A percentile compares a stretch with the other conserved stretches of the same genome.
phyloP scores from a whole-genome alignment of 2,888 invertebrate species.

The Pachymerium ferrugineum region DNA sequence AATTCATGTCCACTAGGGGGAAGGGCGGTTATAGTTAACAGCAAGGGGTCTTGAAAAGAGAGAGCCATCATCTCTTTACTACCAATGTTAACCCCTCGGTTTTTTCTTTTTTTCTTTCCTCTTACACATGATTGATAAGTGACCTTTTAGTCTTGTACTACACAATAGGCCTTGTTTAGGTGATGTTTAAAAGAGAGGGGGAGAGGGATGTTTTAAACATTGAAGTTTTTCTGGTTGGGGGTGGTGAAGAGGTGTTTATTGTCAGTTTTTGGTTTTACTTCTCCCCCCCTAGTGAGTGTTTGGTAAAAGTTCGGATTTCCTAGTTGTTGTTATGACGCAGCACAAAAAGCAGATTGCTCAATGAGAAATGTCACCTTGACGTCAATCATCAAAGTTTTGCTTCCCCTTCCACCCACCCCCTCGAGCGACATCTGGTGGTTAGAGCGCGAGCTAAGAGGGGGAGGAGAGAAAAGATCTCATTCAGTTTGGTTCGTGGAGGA shows the following conservation, averaged over 20 bases:
- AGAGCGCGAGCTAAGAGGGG: not conserved
- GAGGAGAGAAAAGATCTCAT: constrained; percentile 18
- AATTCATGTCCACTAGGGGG: constrained; percentile 1
- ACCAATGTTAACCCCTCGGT: not conserved
- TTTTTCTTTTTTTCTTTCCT: not conserved
- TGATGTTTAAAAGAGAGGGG: not conserved
- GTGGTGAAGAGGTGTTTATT: not conserved
- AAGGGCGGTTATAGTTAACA: not conserved
- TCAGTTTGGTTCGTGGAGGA: constrained; percentile 16
- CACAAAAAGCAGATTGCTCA: not conserved
- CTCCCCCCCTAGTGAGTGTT: no score
- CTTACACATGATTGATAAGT: not conserved
- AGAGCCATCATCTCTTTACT: not conserved
- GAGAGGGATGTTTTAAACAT: not conserved
- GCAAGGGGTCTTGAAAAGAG: not conserved
- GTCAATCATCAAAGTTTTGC: constrained; percentile 1
- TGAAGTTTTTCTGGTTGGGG: not conserved
- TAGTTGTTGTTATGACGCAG: not conserved
- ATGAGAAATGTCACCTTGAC: constrained; percentile 6
- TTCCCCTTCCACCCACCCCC: not conserved
- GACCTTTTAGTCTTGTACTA: not conserved
- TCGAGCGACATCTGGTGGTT: constrained; percentile 9
- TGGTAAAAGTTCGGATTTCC: not conserved
- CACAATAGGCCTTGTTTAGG: not conserved
- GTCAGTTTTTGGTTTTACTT: not conserved